Percentiles rank a stretch among this genome's conserved stretches.
Conservation (phyloP, 2,888 invertebrate genomes). For the Serrognathus titanus region DNA sequence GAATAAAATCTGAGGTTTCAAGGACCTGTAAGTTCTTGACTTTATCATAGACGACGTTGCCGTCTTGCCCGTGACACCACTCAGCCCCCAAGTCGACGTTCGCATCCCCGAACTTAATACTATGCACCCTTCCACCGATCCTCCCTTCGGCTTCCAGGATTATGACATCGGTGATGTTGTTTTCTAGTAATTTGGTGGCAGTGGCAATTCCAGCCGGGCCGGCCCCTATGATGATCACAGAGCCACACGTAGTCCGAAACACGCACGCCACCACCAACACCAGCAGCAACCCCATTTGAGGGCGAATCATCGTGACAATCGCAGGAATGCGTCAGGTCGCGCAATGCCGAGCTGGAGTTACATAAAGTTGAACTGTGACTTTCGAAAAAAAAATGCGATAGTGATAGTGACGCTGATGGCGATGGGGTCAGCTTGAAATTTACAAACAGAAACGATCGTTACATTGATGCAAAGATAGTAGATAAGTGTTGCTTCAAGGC, state of each 20-base stretch:
- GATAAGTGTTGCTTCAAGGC: too few species aligned
- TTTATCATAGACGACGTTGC: slow-evolving; percentile 42
- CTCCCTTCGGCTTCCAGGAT: slow-evolving; percentile 48
- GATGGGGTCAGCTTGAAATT: too few species aligned
- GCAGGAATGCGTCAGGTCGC: too few species aligned
- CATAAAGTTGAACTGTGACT: too few species aligned
- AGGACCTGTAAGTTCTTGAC: slow-evolving; percentile 39
- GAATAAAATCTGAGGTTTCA: slow-evolving; percentile 3
- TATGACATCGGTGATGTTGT: slow-evolving; percentile 49
- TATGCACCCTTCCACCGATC: slow-evolving; percentile 41
- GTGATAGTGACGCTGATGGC: too few species aligned
- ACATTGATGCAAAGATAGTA: too few species aligned
- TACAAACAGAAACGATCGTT: too few species aligned
- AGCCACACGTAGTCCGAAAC: background rate
- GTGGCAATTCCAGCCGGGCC: slow-evolving; percentile 58
- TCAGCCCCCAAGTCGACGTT: slow-evolving; percentile 42
- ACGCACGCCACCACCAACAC: too few species aligned
- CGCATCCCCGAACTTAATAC: slow-evolving; percentile 28
- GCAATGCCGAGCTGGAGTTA: too few species aligned
- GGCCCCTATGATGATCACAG: slow-evolving; percentile 54
- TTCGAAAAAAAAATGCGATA: too few species aligned
- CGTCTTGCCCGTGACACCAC: slow-evolving; percentile 47
- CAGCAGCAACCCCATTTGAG: too few species aligned
- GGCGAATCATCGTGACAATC: too few species aligned
- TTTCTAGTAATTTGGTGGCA: slow-evolving; percentile 49